Conservation (phyloP, 2,888 invertebrate genomes). For the Eurytoma adleriae region DNA sequence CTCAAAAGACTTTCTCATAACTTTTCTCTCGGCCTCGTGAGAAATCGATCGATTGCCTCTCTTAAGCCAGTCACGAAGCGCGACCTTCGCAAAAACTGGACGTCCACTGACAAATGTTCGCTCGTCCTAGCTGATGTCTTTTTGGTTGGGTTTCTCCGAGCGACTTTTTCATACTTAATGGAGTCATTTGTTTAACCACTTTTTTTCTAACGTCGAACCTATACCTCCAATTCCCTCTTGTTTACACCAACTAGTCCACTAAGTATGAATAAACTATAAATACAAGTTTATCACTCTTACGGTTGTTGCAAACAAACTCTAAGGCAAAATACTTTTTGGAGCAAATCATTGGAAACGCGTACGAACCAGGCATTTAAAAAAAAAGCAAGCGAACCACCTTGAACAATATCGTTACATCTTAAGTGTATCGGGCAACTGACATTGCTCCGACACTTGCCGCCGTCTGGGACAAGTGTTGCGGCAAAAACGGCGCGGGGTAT, state of each 20-base stretch:
- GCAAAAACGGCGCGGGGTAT: too few species aligned
- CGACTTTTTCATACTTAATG: slow-evolving; percentile 56
- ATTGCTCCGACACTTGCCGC: too few species aligned
- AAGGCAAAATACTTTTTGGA: too few species aligned
- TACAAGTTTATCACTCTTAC: too few species aligned
- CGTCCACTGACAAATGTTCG: slow-evolving; percentile 63
- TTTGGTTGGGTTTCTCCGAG: slow-evolving; percentile 61
- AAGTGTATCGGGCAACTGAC: too few species aligned
- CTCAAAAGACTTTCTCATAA: slow-evolving; percentile 38
- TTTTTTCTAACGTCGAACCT: background rate
- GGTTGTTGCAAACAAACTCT: too few species aligned
- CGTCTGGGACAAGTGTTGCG: too few species aligned
- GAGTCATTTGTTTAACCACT: slow-evolving; percentile 61
- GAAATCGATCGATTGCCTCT: slow-evolving; percentile 55
- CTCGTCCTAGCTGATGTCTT: slow-evolving; percentile 59
- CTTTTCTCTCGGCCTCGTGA: slow-evolving; percentile 44
- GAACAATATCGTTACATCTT: too few species aligned
- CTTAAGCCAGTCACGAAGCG: slow-evolving; percentile 61
- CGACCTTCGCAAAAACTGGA: slow-evolving; percentile 65
- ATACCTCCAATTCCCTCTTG: background rate
- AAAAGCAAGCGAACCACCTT: too few species aligned
- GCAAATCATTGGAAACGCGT: too few species aligned
- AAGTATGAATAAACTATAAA: too few species aligned
- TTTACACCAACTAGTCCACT: background rate
- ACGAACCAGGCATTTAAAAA: too few species aligned